Conservation (phyloP, 1,140 invertebrate species). For the Drosophila subpulchrella region DNA sequence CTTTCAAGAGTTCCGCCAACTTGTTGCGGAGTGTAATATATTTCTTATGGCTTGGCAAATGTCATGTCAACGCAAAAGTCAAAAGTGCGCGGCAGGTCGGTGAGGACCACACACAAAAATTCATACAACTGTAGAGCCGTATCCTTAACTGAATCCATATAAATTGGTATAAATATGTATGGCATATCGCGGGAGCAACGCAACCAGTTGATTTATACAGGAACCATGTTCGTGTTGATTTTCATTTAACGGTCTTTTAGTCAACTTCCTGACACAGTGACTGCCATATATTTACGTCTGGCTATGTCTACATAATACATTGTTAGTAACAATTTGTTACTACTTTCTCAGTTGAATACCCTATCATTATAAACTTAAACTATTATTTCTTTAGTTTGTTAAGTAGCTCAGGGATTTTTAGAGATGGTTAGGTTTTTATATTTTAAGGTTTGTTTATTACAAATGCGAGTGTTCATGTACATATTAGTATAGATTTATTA, state of each 20-base stretch:
- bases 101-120: conserved; percentile 23
- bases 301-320: conserved; percentile 64
- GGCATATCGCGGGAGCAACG: conserved; percentile 53
- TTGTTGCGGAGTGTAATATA: conserved; percentile 51
- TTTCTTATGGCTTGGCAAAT: conserved; percentile 61
- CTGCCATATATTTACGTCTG: conserved; percentile 78
- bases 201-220: conserved; percentile 81
- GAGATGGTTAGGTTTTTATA: too few species aligned
- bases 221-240: conserved; percentile 75
- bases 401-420: too few species aligned
- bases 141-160: conserved; percentile 38
- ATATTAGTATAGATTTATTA: too few species aligned
- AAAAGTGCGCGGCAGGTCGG: conserved; percentile 64
- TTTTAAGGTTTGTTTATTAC: too few species aligned
- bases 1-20: not conserved
- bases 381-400: too few species aligned
- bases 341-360: conserved; percentile 15
- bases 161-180: conserved; percentile 45
- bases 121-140: conserved; percentile 1
- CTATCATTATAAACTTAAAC: too few species aligned
- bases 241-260: conserved; percentile 84
- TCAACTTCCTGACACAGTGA: conserved; percentile 81
- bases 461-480: too few species aligned
- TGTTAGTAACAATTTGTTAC: not conserved
- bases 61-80: conserved; percentile 81